Evolutionary conservation across 2,113 vertebrate species (phyloP).

Genomic region (Jaculus jaculus): DNA sequence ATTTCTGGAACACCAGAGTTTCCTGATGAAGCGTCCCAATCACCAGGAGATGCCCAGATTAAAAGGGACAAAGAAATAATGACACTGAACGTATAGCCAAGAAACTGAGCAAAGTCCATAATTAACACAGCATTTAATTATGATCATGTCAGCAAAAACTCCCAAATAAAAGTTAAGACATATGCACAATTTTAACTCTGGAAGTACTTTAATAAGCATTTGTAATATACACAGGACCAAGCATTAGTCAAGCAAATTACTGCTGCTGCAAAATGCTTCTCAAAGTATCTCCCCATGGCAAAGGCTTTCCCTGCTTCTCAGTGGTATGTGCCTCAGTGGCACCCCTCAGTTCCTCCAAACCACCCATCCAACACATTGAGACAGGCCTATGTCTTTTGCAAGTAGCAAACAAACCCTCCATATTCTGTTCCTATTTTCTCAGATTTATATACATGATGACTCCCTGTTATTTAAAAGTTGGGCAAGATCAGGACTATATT

Average conservation of each 20-base stretch:
- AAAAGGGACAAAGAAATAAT: neutral
- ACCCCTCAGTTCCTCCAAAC: neutral
- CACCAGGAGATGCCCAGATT: neutral
- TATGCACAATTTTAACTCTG: neutral
- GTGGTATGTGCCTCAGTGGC: neutral
- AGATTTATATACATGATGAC: neutral
- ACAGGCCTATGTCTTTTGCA: neutral
- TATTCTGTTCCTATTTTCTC: neutral
- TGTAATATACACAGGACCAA: neutral
- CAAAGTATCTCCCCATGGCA: neutral
- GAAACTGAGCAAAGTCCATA: neutral
- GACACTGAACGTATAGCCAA: neutral
- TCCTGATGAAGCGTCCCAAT: neutral
- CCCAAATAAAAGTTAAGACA: neutral
- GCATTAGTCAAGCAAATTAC: neutral
- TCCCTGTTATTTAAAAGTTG: neutral
- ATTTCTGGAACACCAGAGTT: neutral
- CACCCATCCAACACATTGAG: neutral
- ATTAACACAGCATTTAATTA: constrained; percentile 29
- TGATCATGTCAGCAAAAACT: constrained; percentile 17
- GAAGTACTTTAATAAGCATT: constrained; percentile 32
- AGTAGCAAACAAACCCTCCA: neutral
- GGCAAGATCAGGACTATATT: neutral
- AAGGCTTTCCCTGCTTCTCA: neutral
- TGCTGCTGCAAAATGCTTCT: neutral